Evolutionary conservation across 2,888 invertebrate genomes (phyloP).

Genomic region (Acholoe squamosa): DNA sequence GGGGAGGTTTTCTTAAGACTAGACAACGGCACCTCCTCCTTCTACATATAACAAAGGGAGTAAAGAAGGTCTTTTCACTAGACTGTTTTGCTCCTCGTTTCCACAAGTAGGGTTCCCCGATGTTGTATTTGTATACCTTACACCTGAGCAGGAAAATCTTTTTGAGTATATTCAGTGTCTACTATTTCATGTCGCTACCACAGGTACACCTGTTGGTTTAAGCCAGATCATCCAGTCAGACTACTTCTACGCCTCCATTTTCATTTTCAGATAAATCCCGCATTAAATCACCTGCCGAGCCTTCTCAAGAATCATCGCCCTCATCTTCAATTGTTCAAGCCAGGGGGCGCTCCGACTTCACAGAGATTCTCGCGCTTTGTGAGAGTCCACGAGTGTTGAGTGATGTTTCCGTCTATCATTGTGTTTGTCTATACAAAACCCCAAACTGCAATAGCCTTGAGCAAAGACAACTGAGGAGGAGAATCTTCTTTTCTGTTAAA

Average conservation of each 20-base stretch:
- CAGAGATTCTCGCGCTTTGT: constrained; percentile 15
- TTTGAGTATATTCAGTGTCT: too few relatives aligned
- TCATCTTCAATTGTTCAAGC: not conserved
- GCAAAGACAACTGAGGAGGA: not conserved
- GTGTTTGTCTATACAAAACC: constrained; percentile 25
- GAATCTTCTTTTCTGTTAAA: too few relatives aligned
- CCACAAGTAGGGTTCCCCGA: not conserved
- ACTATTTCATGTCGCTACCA: not conserved
- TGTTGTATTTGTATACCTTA: not conserved
- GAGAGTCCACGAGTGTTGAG: constrained; percentile 13
- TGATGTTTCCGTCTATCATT: not conserved
- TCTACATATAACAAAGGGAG: not conserved
- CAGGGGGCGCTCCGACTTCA: constrained; percentile 6
- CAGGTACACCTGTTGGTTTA: constrained; percentile 17
- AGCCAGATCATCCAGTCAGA: not conserved
- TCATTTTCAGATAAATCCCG: not conserved
- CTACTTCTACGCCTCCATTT: not conserved
- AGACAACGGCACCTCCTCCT: not conserved
- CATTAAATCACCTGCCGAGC: not conserved
- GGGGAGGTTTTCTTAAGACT: constrained; percentile 6
- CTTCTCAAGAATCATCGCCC: not conserved
- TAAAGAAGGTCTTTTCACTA: constrained; percentile 5
- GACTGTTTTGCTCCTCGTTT: not conserved
- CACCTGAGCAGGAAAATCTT: too few relatives aligned
- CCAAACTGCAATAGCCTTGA: constrained; percentile 17